phyloP scores from a whole-genome alignment of 2,888 invertebrate genomes.

The Anoplius nigerrimus region DNA sequence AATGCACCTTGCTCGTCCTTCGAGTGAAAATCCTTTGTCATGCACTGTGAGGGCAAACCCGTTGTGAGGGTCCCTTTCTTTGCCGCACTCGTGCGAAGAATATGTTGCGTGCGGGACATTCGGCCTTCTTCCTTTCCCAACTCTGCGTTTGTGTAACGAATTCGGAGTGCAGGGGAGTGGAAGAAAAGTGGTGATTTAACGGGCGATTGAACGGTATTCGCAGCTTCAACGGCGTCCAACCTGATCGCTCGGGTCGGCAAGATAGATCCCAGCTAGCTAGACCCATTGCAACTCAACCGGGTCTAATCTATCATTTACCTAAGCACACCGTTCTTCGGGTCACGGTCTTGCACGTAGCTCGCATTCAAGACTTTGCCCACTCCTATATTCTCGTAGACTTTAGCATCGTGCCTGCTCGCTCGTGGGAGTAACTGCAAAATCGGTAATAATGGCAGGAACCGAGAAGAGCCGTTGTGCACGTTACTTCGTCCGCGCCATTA shows the following conservation, averaged over 20 bases:
- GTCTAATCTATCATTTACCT: conserved; percentile 17
- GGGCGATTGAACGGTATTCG: no score
- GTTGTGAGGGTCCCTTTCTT: conserved; percentile 9
- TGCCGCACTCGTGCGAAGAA: background rate
- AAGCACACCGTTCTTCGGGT: conserved; percentile 24
- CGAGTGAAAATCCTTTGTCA: background rate
- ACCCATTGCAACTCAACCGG: conserved; percentile 1
- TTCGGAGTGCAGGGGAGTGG: no score
- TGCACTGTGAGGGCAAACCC: background rate
- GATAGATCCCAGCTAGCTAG: background rate
- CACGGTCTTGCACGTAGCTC: conserved; percentile 37
- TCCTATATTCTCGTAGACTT: conserved; percentile 25
- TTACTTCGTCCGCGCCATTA: no score
- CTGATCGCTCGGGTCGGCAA: no score
- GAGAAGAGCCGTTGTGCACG: no score
- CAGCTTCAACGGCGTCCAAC: no score
- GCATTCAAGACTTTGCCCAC: conserved; percentile 25
- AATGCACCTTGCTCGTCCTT: conserved; percentile 3
- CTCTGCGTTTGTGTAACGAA: no score
- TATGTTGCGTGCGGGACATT: conserved; percentile 9
- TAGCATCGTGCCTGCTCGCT: conserved; percentile 7
- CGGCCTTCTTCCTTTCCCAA: no score
- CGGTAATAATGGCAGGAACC: no score
- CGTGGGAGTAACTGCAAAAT: no score
- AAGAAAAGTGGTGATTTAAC: no score